Evolutionary conservation across 2,888 invertebrate species (phyloP).

Genomic region (Abscondita cerata): DNA sequence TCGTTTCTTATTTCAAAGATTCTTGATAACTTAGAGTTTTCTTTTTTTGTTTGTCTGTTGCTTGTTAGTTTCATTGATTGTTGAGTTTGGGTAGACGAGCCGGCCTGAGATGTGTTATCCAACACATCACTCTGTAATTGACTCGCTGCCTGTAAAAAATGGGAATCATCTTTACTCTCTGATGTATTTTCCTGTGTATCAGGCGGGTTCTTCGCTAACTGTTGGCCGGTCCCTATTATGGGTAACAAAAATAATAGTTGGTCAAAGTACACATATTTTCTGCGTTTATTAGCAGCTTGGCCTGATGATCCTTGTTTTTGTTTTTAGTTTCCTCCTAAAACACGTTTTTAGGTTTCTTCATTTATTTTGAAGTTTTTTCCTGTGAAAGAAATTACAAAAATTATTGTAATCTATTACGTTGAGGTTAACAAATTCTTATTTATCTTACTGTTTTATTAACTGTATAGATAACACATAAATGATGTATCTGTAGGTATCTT

Average conservation of each 20-base stretch:
- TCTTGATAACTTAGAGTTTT: constrained; percentile 6
- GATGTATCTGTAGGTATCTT: too few species aligned
- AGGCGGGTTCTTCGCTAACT: not conserved
- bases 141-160: not conserved
- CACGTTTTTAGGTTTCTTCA: constrained; percentile 16
- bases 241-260: constrained; percentile 15
- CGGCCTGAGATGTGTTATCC: not conserved
- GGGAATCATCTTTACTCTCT: not conserved
- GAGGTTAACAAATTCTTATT: too few species aligned
- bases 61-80: not conserved
- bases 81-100: not conserved
- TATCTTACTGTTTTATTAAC: too few species aligned
- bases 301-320: constrained; percentile 19
- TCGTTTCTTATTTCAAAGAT: constrained; percentile 16
- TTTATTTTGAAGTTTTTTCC: too few species aligned
- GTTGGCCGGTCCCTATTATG: not conserved
- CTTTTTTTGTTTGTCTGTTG: too few species aligned
- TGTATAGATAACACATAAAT: too few species aligned
- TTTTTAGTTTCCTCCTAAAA: constrained; percentile 12
- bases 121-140: not conserved
- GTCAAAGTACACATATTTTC: constrained; percentile 16
- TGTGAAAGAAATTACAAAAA: too few species aligned
- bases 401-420: too few species aligned
- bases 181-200: not conserved
- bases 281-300: constrained; percentile 12